Percentiles rank a stretch among this genome's conserved stretches.
phyloP scores from a whole-genome alignment of 2,888 invertebrate genomes.

The Augochlorella aurata region DNA sequence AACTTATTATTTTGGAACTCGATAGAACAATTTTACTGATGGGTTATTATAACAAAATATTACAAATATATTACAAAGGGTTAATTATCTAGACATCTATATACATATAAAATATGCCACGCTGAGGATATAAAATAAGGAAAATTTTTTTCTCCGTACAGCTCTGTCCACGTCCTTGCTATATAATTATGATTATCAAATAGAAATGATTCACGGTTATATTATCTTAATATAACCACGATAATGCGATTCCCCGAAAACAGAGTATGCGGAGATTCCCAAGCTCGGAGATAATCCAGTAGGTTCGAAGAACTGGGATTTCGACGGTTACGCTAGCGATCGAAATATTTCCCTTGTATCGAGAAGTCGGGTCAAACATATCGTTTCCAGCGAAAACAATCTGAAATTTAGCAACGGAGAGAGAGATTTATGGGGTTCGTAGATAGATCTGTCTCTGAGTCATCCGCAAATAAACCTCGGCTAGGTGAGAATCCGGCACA shows the following conservation, averaged over 20 bases:
- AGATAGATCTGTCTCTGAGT: not conserved
- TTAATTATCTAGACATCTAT: no score
- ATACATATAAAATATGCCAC: no score
- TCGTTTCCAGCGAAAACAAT: not conserved
- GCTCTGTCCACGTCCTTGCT: no score
- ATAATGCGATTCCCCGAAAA: not conserved
- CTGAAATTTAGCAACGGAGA: not conserved
- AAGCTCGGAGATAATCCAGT: not conserved
- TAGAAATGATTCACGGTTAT: no score
- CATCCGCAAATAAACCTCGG: slow-evolving; percentile 8
- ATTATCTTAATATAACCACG: no score
- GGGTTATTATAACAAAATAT: no score
- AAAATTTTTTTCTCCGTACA: no score
- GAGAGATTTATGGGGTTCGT: slow-evolving; percentile 1
- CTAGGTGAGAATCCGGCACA: not conserved
- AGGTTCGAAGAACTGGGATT: not conserved
- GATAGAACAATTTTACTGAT: no score
- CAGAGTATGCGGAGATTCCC: not conserved
- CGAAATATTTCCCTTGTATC: not conserved
- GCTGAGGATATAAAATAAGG: no score
- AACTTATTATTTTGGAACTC: no score
- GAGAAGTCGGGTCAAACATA: not conserved
- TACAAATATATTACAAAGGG: no score
- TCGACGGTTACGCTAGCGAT: not conserved
- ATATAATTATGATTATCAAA: no score